Evolutionary conservation across 2,888 invertebrate species (phyloP), one percentile per base, ranked within the genome.

Genomic region (Druceiella hillmani): DNA sequence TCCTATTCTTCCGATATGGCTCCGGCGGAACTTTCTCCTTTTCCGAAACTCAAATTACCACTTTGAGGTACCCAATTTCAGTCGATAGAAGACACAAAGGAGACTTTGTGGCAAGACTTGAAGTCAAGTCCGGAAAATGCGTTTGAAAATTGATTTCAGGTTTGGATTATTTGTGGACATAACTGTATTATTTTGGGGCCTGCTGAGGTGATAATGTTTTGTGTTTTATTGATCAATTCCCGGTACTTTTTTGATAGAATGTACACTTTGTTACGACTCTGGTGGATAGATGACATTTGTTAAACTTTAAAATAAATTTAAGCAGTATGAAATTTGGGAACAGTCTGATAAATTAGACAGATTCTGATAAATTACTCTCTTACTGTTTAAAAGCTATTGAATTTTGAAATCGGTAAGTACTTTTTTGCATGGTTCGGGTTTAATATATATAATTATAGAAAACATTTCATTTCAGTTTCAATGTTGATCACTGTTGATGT

Each of bases 31-130:
- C n/a, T 43, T 11, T 38, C 40, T 38, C 31, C 39, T 36, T 38
- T 44, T 41, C 38, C 38, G 16, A 38, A 40, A 25, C 28, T 41
- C 20, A 43, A 45, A 41, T 45, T 38, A 41, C 40, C 40, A 43
- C 36, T 45, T 38, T 36, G 36, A 17, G 45, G 45, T 25, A 36
- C 27, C 31, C 36, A 37, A 33, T 43, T 40, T 35, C 16, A 41
- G 17, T 41, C 41, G 31, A 26, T 43, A 38, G 43, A 40, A 38
- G 33, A 13, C 32, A 34, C 40, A 33, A 38, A 36, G 35, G 39
- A 36, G 30, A 43, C 39, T 39, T 39, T 30, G 36, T 36, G 17
- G 16, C 12, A 16, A 30, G 12, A 14, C 15, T 25, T 31, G 15
- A 24, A 33, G n/a, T 20, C 31, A 24, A 33, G n/a, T 20, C 31